Percentiles rank a stretch among this genome's conserved stretches.
phyloP scores from a whole-genome alignment of 2,888 invertebrate species.

The Candidula unifasciata region DNA sequence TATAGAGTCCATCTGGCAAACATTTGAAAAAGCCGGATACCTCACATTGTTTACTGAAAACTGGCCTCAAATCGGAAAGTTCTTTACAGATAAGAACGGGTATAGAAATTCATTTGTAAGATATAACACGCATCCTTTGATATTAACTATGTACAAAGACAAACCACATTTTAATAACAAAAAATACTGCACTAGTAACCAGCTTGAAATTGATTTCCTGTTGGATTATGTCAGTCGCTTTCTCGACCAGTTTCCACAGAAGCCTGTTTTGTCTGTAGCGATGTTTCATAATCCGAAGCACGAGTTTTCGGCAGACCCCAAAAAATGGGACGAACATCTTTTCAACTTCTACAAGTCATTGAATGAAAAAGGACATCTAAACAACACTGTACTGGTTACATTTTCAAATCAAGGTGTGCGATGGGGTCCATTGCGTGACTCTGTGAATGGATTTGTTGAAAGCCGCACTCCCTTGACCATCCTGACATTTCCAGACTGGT shows the following conservation, averaged over 20 bases:
- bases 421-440: conserved; percentile 89
- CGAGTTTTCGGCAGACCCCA: conserved; percentile 88
- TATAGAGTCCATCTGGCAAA: conserved; percentile 89
- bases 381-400: conserved; percentile 68
- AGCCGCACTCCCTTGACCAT: conserved; percentile 90
- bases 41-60: conserved; percentile 91
- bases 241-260: conserved; percentile 81
- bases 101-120: conserved; percentile 89
- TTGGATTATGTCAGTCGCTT: conserved; percentile 82
- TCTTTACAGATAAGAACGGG: conserved; percentile 87
- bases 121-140: conserved; percentile 88
- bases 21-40: conserved; percentile 86
- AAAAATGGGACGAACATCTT: conserved; percentile 85
- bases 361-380: conserved; percentile 71
- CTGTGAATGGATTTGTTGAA: conserved; percentile 88
- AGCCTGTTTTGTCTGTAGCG: conserved; percentile 88
- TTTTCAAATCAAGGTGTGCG: conserved; percentile 94
- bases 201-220: conserved; percentile 84
- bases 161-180: conserved; percentile 63
- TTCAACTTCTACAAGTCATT: conserved; percentile 81
- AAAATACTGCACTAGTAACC: conserved; percentile 83
- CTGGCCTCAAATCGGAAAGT: conserved; percentile 86
- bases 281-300: conserved; percentile 91
- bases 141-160: conserved; percentile 80
- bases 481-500: conserved; percentile 86